Base-by-base conservation (phyloP, 2,888 invertebrate genomes). In the Cataglyphis livida region DNA sequence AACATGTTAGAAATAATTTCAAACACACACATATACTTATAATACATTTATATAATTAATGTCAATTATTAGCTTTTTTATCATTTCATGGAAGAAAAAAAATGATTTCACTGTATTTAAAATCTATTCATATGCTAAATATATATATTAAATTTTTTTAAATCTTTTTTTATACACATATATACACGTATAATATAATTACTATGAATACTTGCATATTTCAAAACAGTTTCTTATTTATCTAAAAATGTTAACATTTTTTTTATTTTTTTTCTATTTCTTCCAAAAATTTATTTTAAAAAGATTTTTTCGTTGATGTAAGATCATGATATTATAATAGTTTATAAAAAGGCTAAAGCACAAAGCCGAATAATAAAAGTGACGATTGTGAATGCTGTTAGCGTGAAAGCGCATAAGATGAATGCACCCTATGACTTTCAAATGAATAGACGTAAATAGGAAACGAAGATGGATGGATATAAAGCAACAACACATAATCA, bases 401-500 rank as follows among this genome's bases (percentile, higher is more conserved):
- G 48, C 21, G 54, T 70, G 18, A 51, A 51, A 70, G 15, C 32
- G 7, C 3, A 68, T 10, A 70, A 35, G 5, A 70, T 32, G 4
- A 51, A 7, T n/a, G 15, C 7, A 32, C 7, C 48, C 48, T 73
- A 7, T 41, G 61, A 41, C n/a, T 3, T 73, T 28, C 12, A 73
- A 61, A 73, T 59, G 15, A 59, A 73, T 28, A 73, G 71, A 32
- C 71, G 18, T 25, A 59, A 38, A 3, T 12, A 41, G 21, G 51
- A 54, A 38, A 64, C 35, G n/a, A 62, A 62, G 15, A 61, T 12
- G 18, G 32, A 62, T 44, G 18, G 41, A n/a, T 12, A 9, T n/a
- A 41, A 74, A 32, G 18, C 32, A 71, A 57, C 18, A n/a, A 28
- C 28, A 9, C 21, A 10, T 62, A 32, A 61, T 62, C 21, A 44